These are phyloP conservation scores for Bombylius major DNA, from an alignment of 2,888 invertebrate genomes.

Conservation along the genomic window DNA sequence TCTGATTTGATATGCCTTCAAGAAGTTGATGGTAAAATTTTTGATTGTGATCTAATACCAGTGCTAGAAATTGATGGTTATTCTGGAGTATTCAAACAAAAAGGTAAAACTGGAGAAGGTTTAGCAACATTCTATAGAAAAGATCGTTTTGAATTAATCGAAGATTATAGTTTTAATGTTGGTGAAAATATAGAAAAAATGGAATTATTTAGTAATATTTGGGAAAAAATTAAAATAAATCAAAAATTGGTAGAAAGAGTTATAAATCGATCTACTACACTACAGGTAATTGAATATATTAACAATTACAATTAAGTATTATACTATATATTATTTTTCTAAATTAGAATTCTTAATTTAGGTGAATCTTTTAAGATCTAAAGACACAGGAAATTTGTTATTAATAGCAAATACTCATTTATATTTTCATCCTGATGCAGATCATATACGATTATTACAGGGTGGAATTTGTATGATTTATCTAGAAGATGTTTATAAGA, in stretches of 20 bases:
- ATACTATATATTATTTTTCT: no score
- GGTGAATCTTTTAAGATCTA: conserved; percentile 43
- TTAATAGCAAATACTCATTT: conserved; percentile 81
- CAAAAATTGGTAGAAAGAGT: conserved; percentile 44
- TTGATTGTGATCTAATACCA: conserved; percentile 50
- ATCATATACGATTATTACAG: conserved; percentile 80
- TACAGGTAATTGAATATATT: conserved; percentile 38
- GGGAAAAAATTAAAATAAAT: conserved; percentile 48
- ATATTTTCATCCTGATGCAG: conserved; percentile 85
- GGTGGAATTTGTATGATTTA: conserved; percentile 60
- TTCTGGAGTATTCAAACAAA: conserved; percentile 51
- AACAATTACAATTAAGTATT: no score
- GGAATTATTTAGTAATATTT: conserved; percentile 43
- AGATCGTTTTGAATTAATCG: conserved; percentile 50
- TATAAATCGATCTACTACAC: conserved; percentile 50
- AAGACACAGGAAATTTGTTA: conserved; percentile 45
- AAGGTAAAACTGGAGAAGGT: conserved; percentile 69
- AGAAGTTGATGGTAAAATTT: conserved; percentile 79
- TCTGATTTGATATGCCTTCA: conserved; percentile 83
- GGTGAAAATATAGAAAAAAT: conserved; percentile 45
- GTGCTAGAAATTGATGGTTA: conserved; percentile 44
- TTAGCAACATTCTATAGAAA: conserved; percentile 62
- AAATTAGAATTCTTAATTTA: conserved; percentile 18
- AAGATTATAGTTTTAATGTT: conserved; percentile 43
- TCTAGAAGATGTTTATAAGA: conserved; percentile 44